Evolutionary conservation across 2,888 invertebrate genomes (phyloP), one percentile per base, ranked within the genome.

Genomic region (Pachymerium ferrugineum): DNA sequence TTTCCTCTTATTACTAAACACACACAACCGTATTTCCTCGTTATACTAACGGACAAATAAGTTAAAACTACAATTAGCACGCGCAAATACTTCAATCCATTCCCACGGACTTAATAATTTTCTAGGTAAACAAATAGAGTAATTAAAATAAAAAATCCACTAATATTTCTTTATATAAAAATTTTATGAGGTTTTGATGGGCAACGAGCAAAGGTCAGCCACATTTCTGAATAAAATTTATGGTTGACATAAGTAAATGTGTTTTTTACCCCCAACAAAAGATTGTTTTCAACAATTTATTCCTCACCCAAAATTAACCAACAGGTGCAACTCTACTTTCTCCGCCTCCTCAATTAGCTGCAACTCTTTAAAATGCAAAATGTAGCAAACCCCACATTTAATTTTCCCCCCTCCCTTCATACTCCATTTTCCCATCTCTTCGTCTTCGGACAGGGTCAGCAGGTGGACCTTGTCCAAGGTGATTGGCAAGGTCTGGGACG

Each of bases 331-430:
- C 25, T 62, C 28, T 62, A 16, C 10, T 62, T 22, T 62, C 22
- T 62, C 62, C 62, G 62, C 62, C 62, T 62, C 62, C 62, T 62
- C 62, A 62, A 62, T 62, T 62, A 62, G 62, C 28, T 22, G 62
- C 25, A 25, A 25, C 62, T 62, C 1, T 62, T 62, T 62, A 25
- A 62, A 62, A 62, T 62, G 28, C 62, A 47, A 47, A 47, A 47
- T 47, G 47, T 19, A 12, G 19, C 14, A 62, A 62, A 62, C 62
- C 62, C 12, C 62, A 62, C 12, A 14, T 62, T 22, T 62, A 28
- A 28, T 10, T 62, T 25, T 47, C 22, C 8, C 22, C 22, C 19
- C 19, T 47, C 19, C 19, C n/a, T 62, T 62, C n/a, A 3, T n/a
- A n/a, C 10, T 62, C 12, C 12, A 14, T 14, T 25, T 62, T 62